These are phyloP conservation scores for Lissonota sp. DNA, from an alignment of 2,888 invertebrate species.

Conservation along the genomic window DNA sequence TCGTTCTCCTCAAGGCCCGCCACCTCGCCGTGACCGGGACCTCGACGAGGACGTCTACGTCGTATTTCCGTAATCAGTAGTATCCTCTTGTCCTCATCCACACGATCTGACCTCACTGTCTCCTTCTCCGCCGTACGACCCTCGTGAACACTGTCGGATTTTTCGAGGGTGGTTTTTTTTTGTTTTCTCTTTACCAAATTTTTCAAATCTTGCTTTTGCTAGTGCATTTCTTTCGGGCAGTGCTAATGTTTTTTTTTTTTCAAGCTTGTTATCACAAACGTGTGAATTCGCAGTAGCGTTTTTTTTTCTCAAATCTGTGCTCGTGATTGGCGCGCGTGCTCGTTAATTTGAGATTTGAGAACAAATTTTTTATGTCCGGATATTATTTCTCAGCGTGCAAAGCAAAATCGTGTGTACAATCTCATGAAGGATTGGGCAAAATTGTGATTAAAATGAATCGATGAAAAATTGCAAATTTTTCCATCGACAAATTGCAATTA, in stretches of 20 bases:
- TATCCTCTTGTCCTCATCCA: conserved; percentile 33
- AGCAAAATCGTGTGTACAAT: neutral
- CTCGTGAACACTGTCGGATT: conserved; percentile 80
- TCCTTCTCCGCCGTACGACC: conserved; percentile 76
- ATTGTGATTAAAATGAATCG: too few species aligned
- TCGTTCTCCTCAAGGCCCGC: conserved; percentile 78
- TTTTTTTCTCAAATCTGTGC: conserved; percentile 23
- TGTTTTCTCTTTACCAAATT: conserved; percentile 3
- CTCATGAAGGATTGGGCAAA: too few species aligned
- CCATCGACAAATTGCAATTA: too few species aligned
- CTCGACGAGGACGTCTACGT: conserved; percentile 68
- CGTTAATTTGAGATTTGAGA: neutral
- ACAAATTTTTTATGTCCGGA: too few species aligned
- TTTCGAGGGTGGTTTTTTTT: conserved; percentile 29
- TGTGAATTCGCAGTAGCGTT: neutral
- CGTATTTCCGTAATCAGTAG: conserved; percentile 24
- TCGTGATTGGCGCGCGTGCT: neutral
- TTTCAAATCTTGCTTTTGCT: conserved; percentile 19
- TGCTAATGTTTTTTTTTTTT: conserved; percentile 60
- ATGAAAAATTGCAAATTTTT: too few species aligned
- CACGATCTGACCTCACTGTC: conserved; percentile 57
- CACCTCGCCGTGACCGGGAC: conserved; percentile 77
- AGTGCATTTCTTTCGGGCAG: conserved; percentile 32
- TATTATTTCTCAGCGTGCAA: neutral
- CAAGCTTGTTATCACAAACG: conserved; percentile 32